phyloP scores from a whole-genome alignment of 2,888 invertebrate species.

The Drosophila eohydei region DNA sequence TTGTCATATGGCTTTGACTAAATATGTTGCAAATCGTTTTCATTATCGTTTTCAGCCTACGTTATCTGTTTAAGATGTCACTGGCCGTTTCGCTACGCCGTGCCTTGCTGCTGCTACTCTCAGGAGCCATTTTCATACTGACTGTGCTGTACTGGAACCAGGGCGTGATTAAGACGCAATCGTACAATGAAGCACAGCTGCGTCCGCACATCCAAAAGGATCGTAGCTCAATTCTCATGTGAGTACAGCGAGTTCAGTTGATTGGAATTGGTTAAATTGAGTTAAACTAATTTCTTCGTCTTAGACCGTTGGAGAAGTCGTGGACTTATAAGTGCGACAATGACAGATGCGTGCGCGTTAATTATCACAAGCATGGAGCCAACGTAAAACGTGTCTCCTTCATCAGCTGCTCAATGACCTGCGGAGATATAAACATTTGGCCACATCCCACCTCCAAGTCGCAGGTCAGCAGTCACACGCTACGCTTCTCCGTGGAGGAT shows the following conservation, averaged over 20 bases:
- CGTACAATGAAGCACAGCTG: slow-evolving; percentile 84
- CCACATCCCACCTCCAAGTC: slow-evolving; percentile 91
- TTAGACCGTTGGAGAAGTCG: slow-evolving; percentile 85
- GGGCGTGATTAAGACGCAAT: slow-evolving; percentile 85
- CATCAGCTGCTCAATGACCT: slow-evolving; percentile 91
- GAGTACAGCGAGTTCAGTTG: slow-evolving; percentile 44
- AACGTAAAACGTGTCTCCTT: slow-evolving; percentile 86
- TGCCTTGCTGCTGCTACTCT: slow-evolving; percentile 86
- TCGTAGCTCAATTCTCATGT: slow-evolving; percentile 74
- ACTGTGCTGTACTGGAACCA: slow-evolving; percentile 88
- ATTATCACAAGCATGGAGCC: slow-evolving; percentile 50
- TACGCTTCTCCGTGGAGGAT: slow-evolving; percentile 85
- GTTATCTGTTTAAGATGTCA: slow-evolving; percentile 84
- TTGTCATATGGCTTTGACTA: slow-evolving; percentile 32
- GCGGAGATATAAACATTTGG: slow-evolving; percentile 90
- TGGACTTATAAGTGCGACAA: slow-evolving; percentile 92
- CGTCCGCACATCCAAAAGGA: slow-evolving; percentile 74
- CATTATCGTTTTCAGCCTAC: slow-evolving; percentile 73
- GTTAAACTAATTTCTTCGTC: neutral
- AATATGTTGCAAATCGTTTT: slow-evolving; percentile 8
- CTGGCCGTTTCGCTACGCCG: slow-evolving; percentile 86
- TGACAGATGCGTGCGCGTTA: slow-evolving; percentile 89
- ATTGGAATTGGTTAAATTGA: neutral
- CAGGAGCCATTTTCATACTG: slow-evolving; percentile 86
- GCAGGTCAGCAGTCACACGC: slow-evolving; percentile 88